These are phyloP conservation scores for Halichoeres trimaculatus DNA, from an alignment of 2,113 vertebrate species.

Conservation along the genomic window DNA sequence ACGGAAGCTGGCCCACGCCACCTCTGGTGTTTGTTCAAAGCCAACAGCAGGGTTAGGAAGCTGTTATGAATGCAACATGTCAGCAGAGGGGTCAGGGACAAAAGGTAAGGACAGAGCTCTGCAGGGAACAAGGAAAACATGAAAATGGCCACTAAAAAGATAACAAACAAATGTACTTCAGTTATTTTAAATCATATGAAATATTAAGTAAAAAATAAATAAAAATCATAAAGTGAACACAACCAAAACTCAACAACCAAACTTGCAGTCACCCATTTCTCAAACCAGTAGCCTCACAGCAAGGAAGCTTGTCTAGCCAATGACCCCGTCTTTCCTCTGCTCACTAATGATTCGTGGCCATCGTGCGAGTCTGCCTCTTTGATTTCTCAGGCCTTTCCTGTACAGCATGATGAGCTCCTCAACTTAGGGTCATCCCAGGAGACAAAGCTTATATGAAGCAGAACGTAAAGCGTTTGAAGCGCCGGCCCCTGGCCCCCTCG, in stretches of 20 bases:
- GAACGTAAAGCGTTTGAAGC: slow-evolving; percentile 76
- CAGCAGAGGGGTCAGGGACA: slow-evolving; percentile 75
- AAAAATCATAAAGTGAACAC: neutral
- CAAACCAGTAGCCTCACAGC: slow-evolving; percentile 26
- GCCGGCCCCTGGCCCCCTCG: slow-evolving; percentile 52
- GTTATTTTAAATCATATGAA: neutral
- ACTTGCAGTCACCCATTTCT: neutral
- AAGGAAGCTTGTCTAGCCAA: slow-evolving; percentile 51
- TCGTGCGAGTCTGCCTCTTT: slow-evolving; percentile 81
- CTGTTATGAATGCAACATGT: slow-evolving; percentile 74
- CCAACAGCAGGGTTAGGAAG: slow-evolving; percentile 79
- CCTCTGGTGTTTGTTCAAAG: slow-evolving; percentile 76
- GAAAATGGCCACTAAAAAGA: neutral
- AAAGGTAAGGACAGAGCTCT: slow-evolving; percentile 53
- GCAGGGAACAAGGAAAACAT: slow-evolving; percentile 54
- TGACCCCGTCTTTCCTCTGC: slow-evolving; percentile 76
- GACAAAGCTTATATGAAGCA: slow-evolving; percentile 79
- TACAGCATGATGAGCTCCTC: slow-evolving; percentile 81
- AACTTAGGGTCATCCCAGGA: slow-evolving; percentile 82
- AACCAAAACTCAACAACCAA: neutral
- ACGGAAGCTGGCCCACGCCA: slow-evolving; percentile 74
- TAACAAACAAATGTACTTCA: neutral
- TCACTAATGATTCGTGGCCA: slow-evolving; percentile 76
- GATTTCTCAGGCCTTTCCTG: slow-evolving; percentile 83
- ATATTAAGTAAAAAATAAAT: too few species aligned